Percentiles rank a stretch among this genome's conserved stretches.
phyloP scores from a whole-genome alignment of 2,113 vertebrate genomes.

The Riparia riparia region DNA sequence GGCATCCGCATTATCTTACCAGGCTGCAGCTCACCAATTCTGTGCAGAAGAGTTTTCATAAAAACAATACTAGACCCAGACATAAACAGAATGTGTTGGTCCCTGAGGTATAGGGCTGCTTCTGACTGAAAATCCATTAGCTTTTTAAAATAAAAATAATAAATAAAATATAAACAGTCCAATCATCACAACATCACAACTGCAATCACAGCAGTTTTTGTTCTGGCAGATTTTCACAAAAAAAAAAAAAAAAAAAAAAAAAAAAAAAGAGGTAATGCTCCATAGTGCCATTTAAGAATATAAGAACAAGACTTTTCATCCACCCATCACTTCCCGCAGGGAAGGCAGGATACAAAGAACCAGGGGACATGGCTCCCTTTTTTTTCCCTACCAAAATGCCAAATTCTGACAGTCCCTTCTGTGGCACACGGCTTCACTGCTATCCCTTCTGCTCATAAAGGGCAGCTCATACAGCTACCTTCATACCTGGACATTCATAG shows the following conservation, averaged over 20 bases:
- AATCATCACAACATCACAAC: background rate
- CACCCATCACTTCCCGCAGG: background rate
- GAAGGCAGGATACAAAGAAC: background rate
- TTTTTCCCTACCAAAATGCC: background rate
- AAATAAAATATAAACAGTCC: background rate
- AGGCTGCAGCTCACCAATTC: background rate
- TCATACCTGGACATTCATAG: background rate
- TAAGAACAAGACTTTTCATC: background rate
- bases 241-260: too few species aligned
- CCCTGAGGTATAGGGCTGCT: background rate
- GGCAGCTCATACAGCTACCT: background rate
- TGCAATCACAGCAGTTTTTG: background rate
- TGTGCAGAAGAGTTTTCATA: background rate
- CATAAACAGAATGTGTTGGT: background rate
- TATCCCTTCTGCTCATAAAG: background rate
- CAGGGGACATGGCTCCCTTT: background rate
- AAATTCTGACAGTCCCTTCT: background rate
- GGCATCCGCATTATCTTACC: background rate
- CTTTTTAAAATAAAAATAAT: conserved; percentile 6
- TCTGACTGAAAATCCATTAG: conserved; percentile 17
- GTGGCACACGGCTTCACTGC: background rate
- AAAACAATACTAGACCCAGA: background rate
- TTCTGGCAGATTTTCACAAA: background rate
- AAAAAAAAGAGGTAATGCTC: too few species aligned
- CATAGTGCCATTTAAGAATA: accelerated